Conservation (phyloP, 2,888 invertebrate species). For the Acrobasis repandana region DNA sequence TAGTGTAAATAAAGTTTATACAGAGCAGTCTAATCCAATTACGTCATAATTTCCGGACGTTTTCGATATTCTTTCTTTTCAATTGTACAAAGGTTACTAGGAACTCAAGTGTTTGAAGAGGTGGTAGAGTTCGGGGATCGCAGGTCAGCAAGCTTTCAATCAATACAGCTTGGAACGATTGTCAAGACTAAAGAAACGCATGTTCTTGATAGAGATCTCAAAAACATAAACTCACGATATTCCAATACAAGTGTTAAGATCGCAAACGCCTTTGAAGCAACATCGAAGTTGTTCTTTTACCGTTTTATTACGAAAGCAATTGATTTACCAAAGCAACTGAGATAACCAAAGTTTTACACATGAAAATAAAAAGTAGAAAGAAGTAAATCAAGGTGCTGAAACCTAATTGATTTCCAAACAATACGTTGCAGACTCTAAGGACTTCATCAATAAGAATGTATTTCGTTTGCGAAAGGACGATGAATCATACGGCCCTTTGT, state of each 20-base stretch:
- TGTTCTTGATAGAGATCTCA: slow-evolving; percentile 26
- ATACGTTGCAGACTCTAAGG: slow-evolving; percentile 32
- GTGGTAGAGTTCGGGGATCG: slow-evolving; percentile 25
- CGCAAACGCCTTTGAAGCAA: neutral
- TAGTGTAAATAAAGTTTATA: no score
- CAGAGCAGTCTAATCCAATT: neutral
- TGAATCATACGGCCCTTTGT: slow-evolving; percentile 24
- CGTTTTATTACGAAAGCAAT: neutral
- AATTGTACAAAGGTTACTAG: slow-evolving; percentile 6
- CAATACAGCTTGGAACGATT: slow-evolving; percentile 27
- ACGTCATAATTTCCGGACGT: neutral
- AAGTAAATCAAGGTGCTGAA: slow-evolving; percentile 34
- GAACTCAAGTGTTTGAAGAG: slow-evolving; percentile 16
- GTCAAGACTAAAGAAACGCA: slow-evolving; percentile 24
- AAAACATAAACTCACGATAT: slow-evolving; percentile 20
- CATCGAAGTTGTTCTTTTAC: neutral
- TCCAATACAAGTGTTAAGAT: slow-evolving; percentile 23
- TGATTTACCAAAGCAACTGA: neutral
- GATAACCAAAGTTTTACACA: neutral
- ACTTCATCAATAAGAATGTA: slow-evolving; percentile 34
- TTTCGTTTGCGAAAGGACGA: slow-evolving; percentile 18
- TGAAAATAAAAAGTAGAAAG: slow-evolving; percentile 29
- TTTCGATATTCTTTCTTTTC: neutral
- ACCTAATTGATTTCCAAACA: slow-evolving; percentile 38
- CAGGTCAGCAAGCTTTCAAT: slow-evolving; percentile 32